Evolutionary conservation across 2,888 invertebrate species (phyloP).

Genomic region (Cyclophora punctaria): DNA sequence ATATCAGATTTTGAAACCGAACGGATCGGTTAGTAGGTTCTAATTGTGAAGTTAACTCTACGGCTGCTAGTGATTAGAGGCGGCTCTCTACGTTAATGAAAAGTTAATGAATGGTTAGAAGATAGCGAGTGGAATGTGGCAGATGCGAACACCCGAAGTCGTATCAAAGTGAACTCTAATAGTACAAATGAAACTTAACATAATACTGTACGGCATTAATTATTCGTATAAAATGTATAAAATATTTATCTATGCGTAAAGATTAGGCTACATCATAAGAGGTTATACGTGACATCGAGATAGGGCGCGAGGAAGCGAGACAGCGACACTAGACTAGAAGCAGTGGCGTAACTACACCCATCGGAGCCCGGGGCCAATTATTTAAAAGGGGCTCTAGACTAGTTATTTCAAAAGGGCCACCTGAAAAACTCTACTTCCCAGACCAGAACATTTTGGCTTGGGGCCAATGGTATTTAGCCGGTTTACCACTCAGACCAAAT

Average conservation of each 20-base stretch:
- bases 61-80: conserved; percentile 42
- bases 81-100: conserved; percentile 49
- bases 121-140: conserved; percentile 43
- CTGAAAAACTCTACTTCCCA: too few species aligned
- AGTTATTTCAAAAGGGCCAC: too few species aligned
- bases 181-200: conserved; percentile 37
- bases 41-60: conserved; percentile 19
- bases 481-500: too few species aligned
- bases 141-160: conserved; percentile 32
- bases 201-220: conserved; percentile 63
- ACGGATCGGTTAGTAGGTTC: conserved; percentile 35
- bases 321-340: conserved; percentile 69
- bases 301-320: conserved; percentile 54
- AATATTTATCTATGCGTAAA: conserved; percentile 68
- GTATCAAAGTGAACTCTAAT: conserved; percentile 20
- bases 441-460: too few species aligned
- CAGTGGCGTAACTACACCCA: conserved; percentile 23
- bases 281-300: conserved; percentile 50
- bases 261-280: conserved; percentile 70
- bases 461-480: too few species aligned
- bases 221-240: conserved; percentile 64
- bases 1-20: conserved; percentile 43
- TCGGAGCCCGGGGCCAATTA: too few species aligned
- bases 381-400: too few species aligned
- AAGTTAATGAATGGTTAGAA: conserved; percentile 40